A percentile compares a stretch with the other conserved stretches of the same genome.
Conservation (phyloP, 2,888 invertebrate genomes). For the Mellilla xanthometata region DNA sequence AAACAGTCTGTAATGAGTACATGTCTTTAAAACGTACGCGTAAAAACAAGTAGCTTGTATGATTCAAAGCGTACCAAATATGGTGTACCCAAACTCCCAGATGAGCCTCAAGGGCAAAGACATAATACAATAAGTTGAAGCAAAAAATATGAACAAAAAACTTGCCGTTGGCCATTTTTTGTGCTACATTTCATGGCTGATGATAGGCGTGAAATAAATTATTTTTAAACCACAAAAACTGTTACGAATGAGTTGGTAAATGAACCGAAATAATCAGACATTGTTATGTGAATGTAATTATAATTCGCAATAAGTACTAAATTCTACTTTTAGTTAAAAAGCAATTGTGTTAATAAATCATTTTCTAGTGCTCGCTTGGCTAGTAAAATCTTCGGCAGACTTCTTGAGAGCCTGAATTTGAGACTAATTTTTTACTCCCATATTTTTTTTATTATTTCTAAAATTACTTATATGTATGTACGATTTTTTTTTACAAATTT, state of each 20-base stretch:
- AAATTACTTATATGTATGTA: no score
- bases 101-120: conserved; percentile 36
- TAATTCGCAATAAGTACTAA: no score
- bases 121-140: conserved; percentile 10
- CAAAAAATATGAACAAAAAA: conserved; percentile 28
- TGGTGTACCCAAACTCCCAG: conserved; percentile 27
- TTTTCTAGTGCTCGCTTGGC: no score
- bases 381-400: no score
- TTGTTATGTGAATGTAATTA: neutral
- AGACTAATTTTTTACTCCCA: no score
- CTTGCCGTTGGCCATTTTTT: conserved; percentile 22
- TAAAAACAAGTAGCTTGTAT: conserved; percentile 1
- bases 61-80: conserved; percentile 28
- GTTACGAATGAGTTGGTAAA: neutral
- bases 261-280: conserved; percentile 1
- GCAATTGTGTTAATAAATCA: no score
- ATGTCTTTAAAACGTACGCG: no score
- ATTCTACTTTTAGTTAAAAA: no score
- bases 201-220: conserved; percentile 18
- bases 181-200: conserved; percentile 19
- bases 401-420: no score
- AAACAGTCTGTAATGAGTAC: no score
- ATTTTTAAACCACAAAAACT: conserved; percentile 21
- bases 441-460: no score
- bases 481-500: no score